Conservation (phyloP, 1,140 invertebrate genomes). For the Drosophila azteca region DNA sequence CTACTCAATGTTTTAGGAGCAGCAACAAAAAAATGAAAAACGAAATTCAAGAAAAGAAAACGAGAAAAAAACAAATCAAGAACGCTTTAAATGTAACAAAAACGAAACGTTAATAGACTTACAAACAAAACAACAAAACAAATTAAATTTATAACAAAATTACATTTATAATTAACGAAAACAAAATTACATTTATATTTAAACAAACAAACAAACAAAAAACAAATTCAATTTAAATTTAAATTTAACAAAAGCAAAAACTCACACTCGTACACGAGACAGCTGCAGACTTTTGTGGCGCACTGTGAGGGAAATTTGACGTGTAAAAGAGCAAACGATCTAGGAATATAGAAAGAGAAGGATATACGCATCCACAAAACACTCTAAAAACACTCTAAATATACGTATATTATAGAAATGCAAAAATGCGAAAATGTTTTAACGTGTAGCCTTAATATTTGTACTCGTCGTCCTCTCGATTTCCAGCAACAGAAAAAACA, state of each 20-base stretch:
- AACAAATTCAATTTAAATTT: constrained; percentile 50
- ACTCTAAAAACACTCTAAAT: constrained; percentile 37
- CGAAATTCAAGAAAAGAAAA: constrained; percentile 44
- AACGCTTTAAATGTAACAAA: constrained; percentile 83
- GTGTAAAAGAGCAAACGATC: constrained; percentile 15
- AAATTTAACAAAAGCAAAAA: constrained; percentile 32
- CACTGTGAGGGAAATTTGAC: constrained; percentile 11
- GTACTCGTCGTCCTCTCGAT: constrained; percentile 59
- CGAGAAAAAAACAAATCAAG: constrained; percentile 60
- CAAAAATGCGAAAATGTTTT: constrained; percentile 60
- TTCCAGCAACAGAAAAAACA: constrained; percentile 33
- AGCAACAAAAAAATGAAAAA: constrained; percentile 47
- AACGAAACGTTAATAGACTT: constrained; percentile 82
- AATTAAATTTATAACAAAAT: constrained; percentile 26
- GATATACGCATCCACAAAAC: constrained; percentile 16
- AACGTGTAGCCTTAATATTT: constrained; percentile 78
- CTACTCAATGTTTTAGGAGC: constrained; percentile 71
- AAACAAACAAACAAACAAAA: constrained; percentile 17
- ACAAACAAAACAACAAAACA: constrained; percentile 39
- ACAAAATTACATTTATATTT: constrained; percentile 27
- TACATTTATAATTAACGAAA: constrained; percentile 37
- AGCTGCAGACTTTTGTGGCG: constrained; percentile 19
- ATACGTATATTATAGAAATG: constrained; percentile 46
- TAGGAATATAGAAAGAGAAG: constrained; percentile 14
- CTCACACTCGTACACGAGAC: constrained; percentile 33